Evolutionary conservation across 2,888 invertebrate genomes (phyloP), one percentile per base, ranked within the genome.

Genomic region (Callyntrura guangdongensis): DNA sequence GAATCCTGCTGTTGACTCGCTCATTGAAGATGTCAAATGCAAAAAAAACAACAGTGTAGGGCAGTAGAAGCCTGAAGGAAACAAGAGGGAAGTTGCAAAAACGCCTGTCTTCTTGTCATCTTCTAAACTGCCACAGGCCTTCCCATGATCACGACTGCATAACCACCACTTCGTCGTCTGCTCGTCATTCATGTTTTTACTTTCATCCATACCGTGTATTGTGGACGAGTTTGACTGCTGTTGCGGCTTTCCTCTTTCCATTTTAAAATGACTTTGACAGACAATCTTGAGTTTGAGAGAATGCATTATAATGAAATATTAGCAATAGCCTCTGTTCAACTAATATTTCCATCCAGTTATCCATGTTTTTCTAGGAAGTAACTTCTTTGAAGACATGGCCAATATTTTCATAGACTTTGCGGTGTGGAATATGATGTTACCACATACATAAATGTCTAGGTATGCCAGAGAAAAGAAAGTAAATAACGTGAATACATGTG

Each of bases 21-120:
- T 87, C 86, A 77, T 81, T 67, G 45, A 25, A 87, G 27, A 87
- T 87, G 86, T 87, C 86, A 87, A 87, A 47, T 69, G 64, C 86
- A 87, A 79, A 87, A 79, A 79, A 64, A 72, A 74, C 81, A 56
- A 79, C 56, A 59, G 61, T 61, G 61, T 61, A 64, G 3, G 56
- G 77, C 61, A 77, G 4, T 79, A 77, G 49, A 64, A 49, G 49
- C 53, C 74, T 17, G 61, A 2, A 36, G 79, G 36, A 81, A 84
- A 67, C 69, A 81, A 61, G 27, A 61, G 20, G 36, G 36, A 84
- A 86, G 56, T 86, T 74, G 72, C 74, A 61, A 72, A 74, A 74
- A 61, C 20, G 59, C 61, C 74, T 86, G 85, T 86, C 85, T 49
- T 86, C 36, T 77, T 77, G 77, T 77, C 77, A 77, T 81, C 81